Conservation (phyloP, 2,113 vertebrate species). For the Thunnus maccoyii region DNA sequence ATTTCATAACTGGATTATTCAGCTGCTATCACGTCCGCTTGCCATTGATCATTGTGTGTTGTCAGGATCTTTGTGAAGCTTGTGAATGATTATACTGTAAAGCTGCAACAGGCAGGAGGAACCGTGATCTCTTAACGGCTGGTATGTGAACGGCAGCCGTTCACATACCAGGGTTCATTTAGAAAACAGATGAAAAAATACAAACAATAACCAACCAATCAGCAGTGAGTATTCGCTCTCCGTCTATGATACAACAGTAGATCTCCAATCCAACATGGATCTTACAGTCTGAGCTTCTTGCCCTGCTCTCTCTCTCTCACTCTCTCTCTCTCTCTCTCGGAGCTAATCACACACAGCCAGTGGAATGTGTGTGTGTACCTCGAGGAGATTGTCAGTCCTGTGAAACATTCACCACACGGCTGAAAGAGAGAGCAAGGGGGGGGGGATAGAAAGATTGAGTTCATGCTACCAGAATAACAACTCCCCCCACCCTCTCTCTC, state of each 20-base stretch:
- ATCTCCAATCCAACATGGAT: not conserved
- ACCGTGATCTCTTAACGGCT: slow-evolving; percentile 11
- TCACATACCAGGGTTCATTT: slow-evolving; percentile 27
- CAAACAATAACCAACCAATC: slow-evolving; percentile 9
- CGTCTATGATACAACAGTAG: not conserved
- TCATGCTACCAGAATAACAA: slow-evolving; percentile 60
- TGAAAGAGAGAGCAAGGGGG: slow-evolving; percentile 14
- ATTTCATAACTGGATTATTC: no score
- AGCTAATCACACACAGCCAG: slow-evolving; percentile 7
- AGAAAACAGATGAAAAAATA: slow-evolving; percentile 48
- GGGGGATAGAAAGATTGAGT: slow-evolving; percentile 19
- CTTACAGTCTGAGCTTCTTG: not conserved
- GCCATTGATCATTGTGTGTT: not conserved
- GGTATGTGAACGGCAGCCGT: not conserved
- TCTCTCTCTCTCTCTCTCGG: not conserved
- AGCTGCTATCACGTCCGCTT: no score
- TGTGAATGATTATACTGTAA: not conserved
- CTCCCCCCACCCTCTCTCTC: slow-evolving; percentile 6
- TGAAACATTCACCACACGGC: slow-evolving; percentile 62
- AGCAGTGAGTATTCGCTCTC: not conserved
- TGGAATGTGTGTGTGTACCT: slow-evolving; percentile 8
- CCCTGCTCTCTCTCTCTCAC: not conserved
- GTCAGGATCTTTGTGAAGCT: not conserved
- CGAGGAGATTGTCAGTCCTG: slow-evolving; percentile 39
- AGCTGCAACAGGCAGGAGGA: slow-evolving; percentile 28